Percentiles rank a stretch among this genome's conserved stretches.
Conservation (phyloP, 2,888 invertebrate species). For the Pseudanteris insignis region DNA sequence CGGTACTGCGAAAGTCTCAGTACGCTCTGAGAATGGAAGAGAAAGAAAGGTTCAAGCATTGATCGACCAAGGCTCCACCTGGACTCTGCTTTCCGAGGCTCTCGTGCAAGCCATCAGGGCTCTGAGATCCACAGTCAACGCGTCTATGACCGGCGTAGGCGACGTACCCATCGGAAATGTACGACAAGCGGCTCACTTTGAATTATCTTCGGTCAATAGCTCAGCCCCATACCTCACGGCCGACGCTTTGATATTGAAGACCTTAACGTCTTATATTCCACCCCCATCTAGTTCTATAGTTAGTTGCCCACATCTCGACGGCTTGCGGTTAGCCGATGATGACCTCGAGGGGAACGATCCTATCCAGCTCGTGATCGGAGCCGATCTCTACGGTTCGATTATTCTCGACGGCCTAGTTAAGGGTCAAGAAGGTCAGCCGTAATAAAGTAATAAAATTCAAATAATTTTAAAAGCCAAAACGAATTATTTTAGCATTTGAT, state of each 20-base stretch:
- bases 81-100: not conserved
- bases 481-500: too few relatives aligned
- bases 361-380: not conserved
- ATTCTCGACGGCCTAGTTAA: not conserved
- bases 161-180: not conserved
- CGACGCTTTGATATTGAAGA: not conserved
- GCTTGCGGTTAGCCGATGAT: not conserved
- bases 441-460: too few relatives aligned
- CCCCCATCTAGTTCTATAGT: not conserved
- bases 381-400: conserved; percentile 2
- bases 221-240: not conserved
- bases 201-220: not conserved
- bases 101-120: not conserved
- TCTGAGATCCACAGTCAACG: not conserved
- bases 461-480: too few relatives aligned
- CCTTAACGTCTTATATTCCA: not conserved
- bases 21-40: not conserved
- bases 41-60: not conserved
- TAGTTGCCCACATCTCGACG: not conserved
- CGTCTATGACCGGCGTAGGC: not conserved
- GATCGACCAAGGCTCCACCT: not conserved
- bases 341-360: too few relatives aligned
- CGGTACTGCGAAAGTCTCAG: not conserved
- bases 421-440: not conserved
- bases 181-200: not conserved